Conservation (phyloP, 30 jellyfish, hydroid and myxozoan species). For the Calvadosia cruxmelitensis region DNA sequence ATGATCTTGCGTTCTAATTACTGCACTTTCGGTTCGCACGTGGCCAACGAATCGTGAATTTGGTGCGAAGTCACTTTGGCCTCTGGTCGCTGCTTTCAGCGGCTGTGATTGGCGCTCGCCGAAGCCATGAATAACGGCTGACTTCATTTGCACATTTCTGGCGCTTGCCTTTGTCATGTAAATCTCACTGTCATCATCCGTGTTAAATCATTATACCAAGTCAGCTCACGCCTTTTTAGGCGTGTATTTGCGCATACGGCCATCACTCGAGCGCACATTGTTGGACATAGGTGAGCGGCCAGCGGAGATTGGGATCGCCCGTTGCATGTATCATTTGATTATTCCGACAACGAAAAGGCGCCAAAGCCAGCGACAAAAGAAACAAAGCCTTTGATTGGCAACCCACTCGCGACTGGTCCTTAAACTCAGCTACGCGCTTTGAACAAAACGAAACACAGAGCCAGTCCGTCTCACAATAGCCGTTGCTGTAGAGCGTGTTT, state of each 20-base stretch:
- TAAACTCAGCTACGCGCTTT: no score
- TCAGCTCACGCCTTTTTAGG: constrained; percentile 90
- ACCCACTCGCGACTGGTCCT: not conserved
- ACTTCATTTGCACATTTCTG: constrained; percentile 68
- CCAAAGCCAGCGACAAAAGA: not conserved
- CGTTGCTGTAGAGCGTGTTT: no score
- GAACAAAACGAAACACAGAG: no score
- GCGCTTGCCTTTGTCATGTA: constrained; percentile 65
- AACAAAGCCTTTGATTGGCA: not conserved
- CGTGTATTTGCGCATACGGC: constrained; percentile 67
- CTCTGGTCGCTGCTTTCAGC: not conserved
- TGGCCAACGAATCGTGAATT: not conserved
- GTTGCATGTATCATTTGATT: not conserved
- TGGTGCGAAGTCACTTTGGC: not conserved
- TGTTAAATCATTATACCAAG: constrained; percentile 74
- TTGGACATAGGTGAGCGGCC: not conserved
- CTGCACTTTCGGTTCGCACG: constrained; percentile 5
- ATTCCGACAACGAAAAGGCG: not conserved
- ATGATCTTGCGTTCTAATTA: no score
- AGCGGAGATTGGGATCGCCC: not conserved
- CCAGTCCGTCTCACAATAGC: no score
- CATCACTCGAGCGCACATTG: constrained; percentile 39
- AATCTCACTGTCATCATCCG: constrained; percentile 72
- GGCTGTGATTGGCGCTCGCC: not conserved
- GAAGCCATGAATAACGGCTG: not conserved